phyloP scores from a whole-genome alignment of 2,888 invertebrate genomes.

The Eupithecia centaureata region DNA sequence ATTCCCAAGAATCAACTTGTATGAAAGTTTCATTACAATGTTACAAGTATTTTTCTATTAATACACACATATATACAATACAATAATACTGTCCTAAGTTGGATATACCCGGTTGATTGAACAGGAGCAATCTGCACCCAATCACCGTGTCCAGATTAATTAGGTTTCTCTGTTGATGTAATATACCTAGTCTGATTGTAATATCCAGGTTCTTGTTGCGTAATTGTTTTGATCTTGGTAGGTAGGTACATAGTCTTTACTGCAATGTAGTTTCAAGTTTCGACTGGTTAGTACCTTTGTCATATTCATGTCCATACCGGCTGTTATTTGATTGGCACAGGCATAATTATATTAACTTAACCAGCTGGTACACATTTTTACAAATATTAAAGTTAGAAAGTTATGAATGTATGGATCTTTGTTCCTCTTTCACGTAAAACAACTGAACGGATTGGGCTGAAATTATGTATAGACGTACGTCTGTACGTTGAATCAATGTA shows the following conservation, averaged over 20 bases:
- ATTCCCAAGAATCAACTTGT: constrained; percentile 9
- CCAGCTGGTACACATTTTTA: no score
- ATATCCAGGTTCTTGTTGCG: not conserved
- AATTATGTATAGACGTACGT: no score
- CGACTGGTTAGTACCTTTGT: no score
- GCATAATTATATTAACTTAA: no score
- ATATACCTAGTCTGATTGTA: constrained; percentile 2
- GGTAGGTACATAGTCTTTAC: not conserved
- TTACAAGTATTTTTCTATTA: not conserved
- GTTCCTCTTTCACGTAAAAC: no score
- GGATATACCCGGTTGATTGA: constrained; percentile 36
- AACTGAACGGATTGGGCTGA: no score
- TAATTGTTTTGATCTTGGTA: not conserved
- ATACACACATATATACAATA: not conserved
- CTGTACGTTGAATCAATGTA: no score
- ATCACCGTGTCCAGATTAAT: constrained; percentile 34
- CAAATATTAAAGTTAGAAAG: no score
- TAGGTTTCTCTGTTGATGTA: constrained; percentile 20
- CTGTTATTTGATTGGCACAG: no score
- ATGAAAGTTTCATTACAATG: constrained; percentile 5
- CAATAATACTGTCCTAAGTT: constrained; percentile 13
- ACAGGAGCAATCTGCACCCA: constrained; percentile 37
- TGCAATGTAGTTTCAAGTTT: not conserved
- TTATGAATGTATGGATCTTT: no score
- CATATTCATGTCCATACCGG: no score